These are phyloP conservation scores for Apodemia hepburni DNA, from an alignment of 2,888 invertebrate genomes.

Conservation along the genomic window DNA sequence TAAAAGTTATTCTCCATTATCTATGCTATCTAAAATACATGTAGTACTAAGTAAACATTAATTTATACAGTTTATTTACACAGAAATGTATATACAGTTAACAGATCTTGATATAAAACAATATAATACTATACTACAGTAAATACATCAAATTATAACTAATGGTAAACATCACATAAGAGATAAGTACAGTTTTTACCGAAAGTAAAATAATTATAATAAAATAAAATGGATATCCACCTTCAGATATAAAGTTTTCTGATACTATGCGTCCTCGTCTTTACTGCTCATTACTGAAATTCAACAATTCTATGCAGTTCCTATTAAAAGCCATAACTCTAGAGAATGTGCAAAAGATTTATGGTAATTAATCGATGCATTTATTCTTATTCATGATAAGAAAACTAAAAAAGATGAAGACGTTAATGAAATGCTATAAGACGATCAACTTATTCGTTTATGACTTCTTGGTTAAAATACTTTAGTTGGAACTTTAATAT, in stretches of 20 bases:
- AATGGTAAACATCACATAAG: slow-evolving; percentile 65
- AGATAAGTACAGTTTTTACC: slow-evolving; percentile 22
- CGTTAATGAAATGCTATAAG: no score
- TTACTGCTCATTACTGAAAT: no score
- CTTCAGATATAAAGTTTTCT: slow-evolving; percentile 1
- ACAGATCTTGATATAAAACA: slow-evolving; percentile 53
- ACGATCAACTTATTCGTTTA: no score
- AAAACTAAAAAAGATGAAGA: no score
- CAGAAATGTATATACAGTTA: slow-evolving; percentile 53
- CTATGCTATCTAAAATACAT: slow-evolving; percentile 34
- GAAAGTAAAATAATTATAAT: slow-evolving; percentile 22
- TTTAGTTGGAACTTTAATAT: no score
- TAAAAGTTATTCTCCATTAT: neutral
- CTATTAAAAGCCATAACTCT: no score
- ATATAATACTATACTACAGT: slow-evolving; percentile 37
- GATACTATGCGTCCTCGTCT: neutral
- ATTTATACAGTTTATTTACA: slow-evolving; percentile 58
- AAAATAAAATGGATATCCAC: neutral
- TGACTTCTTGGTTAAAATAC: no score
- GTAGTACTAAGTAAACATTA: slow-evolving; percentile 40
- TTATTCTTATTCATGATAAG: no score
- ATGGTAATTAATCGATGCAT: no score
- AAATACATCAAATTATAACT: slow-evolving; percentile 41
- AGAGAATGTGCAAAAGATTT: no score
- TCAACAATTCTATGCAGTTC: no score